phyloP scores from a whole-genome alignment of 1,140 invertebrate species.

The Xylocopa sonorina region DNA sequence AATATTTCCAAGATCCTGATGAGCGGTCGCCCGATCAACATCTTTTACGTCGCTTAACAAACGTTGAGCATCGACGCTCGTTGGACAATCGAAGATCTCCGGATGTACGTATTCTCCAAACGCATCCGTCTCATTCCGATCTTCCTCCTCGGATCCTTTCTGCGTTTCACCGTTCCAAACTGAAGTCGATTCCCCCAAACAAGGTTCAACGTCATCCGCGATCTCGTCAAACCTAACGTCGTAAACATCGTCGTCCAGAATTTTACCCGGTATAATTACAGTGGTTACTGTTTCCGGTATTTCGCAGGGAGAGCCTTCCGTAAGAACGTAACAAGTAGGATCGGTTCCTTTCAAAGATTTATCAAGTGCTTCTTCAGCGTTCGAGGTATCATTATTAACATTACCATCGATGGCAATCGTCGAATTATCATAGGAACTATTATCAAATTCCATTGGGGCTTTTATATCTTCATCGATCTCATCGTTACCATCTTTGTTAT shows the following conservation, averaged over 20 bases:
- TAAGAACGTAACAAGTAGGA: conserved; percentile 73
- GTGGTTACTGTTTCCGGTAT: conserved; percentile 79
- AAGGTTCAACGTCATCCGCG: not conserved
- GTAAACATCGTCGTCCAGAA: not conserved
- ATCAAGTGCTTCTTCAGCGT: too few relatives aligned
- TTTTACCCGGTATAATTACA: conserved; percentile 75
- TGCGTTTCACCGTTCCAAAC: not conserved
- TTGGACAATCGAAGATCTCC: conserved; percentile 10
- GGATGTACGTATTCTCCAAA: conserved; percentile 29
- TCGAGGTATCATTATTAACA: not conserved
- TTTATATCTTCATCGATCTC: not conserved
- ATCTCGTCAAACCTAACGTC: not conserved
- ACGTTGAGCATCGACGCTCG: conserved; percentile 52
- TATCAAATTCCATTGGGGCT: too few relatives aligned
- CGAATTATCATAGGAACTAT: not conserved
- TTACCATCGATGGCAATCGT: too few relatives aligned
- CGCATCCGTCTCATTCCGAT: not conserved
- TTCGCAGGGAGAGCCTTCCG: conserved; percentile 77
- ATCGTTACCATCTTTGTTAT: not conserved
- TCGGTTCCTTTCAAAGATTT: not conserved
- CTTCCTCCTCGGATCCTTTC: not conserved
- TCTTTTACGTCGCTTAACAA: conserved; percentile 59
- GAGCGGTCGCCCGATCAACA: conserved; percentile 56
- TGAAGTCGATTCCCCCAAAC: too few relatives aligned
- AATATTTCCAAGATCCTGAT: conserved; percentile 71